Evolutionary conservation across 2,797 vertebrate genomes (phyloP), one percentile per base, ranked within the genome.

Genomic region (Poecilia picta): DNA sequence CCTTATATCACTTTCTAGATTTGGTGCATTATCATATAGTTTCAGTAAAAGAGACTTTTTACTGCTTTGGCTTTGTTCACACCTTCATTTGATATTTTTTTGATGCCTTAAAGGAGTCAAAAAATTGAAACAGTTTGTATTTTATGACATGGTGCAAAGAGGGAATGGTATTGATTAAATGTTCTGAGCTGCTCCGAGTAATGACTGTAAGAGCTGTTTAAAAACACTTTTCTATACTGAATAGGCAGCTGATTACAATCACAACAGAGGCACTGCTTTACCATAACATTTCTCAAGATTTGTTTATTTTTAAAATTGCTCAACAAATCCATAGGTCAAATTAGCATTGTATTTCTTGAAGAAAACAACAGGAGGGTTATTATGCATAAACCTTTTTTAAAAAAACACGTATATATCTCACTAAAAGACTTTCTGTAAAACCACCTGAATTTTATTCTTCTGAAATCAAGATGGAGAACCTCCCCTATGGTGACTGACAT

Each of bases 161-260:
- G n/a, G 33, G n/a, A 79, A 81, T 43, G 25, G 79, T 73, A 64
- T 39, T 72, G 57, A 82, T 85, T 75, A 75, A 46, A 80, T 45
- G 31, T 77, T 73, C 47, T 81, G 33, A 20, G 41, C 41, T 25
- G 73, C 45, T 15, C 53, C 25, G 85, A 80, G 84, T 53, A 74
- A 47, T 64, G 20, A 33, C 49, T 68, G 31, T 31, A 73, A 75
- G 12, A 6, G 55, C 72, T 47, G 73, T 57, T 75, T 59, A 25
- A 75, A 2, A 2, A 78, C 59, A 79, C 78, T 80, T 73, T 85
- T 86, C 83, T 78, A 55, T 64, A 43, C 11, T 88, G 81, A 93
- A 93, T 90, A 81, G 81, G 80, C 20, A 74, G 81, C 90, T 95
- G 92, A 95, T 95, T 95, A 91, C 80, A 91, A 87, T 79, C 82